A percentile compares a stretch with the other conserved stretches of the same genome.
These are phyloP conservation scores for Anseranas semipalmata DNA, from an alignment of 2,113 vertebrate species.

Conservation along the genomic window DNA sequence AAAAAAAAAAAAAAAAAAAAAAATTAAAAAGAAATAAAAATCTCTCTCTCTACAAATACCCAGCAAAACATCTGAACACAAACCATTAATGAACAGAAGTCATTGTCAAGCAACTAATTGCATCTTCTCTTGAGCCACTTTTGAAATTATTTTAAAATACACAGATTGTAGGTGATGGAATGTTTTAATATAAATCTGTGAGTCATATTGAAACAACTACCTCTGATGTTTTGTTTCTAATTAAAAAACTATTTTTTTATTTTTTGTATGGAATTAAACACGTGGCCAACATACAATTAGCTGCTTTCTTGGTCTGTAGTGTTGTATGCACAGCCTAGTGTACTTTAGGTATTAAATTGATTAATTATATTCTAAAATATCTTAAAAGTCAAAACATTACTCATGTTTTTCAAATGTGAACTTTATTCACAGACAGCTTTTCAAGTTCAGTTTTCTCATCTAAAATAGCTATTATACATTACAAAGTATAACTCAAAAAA, in stretches of 20 bases:
- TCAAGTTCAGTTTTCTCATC: neutral
- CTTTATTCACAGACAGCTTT: neutral
- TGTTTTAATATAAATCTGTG: neutral
- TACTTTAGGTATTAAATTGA: neutral
- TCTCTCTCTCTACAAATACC: neutral
- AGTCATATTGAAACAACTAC: neutral
- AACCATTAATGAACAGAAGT: neutral
- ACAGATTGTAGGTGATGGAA: neutral
- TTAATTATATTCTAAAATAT: neutral
- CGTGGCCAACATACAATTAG: fast-evolving
- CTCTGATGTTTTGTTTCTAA: neutral
- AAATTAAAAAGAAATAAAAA: neutral
- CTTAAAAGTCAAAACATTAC: neutral
- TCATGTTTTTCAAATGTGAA: neutral
- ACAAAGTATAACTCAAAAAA: neutral
- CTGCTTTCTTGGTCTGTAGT: neutral
- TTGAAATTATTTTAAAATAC: neutral
- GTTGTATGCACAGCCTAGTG: neutral
- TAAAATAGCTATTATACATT: neutral
- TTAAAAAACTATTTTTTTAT: neutral
- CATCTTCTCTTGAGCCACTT: neutral
- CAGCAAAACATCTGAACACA: neutral
- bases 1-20: too few species aligned
- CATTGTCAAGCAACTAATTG: neutral
- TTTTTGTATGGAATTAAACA: neutral